These are phyloP conservation scores for Drosophila auraria DNA, from an alignment of 1,140 invertebrate species.

Conservation along the genomic window DNA sequence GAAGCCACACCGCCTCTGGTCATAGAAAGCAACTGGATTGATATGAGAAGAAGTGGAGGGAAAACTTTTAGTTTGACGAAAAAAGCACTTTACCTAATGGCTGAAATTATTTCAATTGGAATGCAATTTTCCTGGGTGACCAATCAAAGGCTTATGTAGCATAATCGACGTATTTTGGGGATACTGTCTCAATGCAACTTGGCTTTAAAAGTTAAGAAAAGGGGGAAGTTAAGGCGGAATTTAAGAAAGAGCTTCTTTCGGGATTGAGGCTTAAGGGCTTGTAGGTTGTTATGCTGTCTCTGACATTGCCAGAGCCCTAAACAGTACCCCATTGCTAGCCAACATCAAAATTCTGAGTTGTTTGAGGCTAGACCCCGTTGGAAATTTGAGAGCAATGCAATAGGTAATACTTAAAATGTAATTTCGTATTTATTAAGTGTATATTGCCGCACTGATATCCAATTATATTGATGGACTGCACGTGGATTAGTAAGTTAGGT, in stretches of 20 bases:
- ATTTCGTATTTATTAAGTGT: too few relatives aligned
- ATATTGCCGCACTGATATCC: neutral
- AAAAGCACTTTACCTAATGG: conserved; percentile 15
- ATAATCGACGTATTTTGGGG: neutral
- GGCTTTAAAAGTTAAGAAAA: neutral
- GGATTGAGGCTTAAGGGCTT: neutral
- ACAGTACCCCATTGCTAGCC: neutral
- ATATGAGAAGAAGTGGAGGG: neutral
- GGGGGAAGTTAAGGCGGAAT: too few relatives aligned
- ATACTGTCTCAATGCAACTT: neutral
- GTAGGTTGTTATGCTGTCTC: too few relatives aligned
- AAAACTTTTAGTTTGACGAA: conserved; percentile 2
- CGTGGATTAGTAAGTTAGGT: conserved; percentile 64
- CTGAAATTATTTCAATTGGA: conserved; percentile 28
- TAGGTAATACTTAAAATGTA: too few relatives aligned
- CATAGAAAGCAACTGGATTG: conserved; percentile 27
- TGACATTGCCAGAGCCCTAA: too few relatives aligned
- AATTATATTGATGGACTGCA: conserved; percentile 13
- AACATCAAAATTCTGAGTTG: neutral
- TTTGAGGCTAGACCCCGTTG: neutral
- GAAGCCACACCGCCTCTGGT: conserved; percentile 19
- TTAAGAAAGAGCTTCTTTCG: neutral
- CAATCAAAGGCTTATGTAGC: neutral
- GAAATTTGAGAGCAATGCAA: too few relatives aligned
- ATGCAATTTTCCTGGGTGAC: conserved; percentile 7